Evolutionary conservation across 2,888 invertebrate genomes (phyloP), one percentile per base, ranked within the genome.

Genomic region (Cheilosia pagana): DNA sequence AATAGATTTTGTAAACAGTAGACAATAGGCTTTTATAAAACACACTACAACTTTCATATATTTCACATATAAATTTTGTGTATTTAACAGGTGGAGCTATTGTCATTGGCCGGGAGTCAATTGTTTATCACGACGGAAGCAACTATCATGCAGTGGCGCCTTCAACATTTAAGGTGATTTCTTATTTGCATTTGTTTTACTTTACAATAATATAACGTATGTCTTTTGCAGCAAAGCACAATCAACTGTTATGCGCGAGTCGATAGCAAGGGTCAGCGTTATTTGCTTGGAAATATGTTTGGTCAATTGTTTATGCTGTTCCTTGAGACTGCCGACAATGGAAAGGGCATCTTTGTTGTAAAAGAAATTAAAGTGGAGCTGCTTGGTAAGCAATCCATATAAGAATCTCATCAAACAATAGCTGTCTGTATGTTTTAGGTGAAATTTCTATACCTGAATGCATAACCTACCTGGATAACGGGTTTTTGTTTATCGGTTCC

Each of bases 401-500:
- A 3, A 12, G 35, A 3, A 12, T 35, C 0, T n/a, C 65, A 10
- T 31, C 23, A 19, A 50, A 48, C 25, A 6, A 10, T 12, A 23
- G 21, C 0, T 12, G 5, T 16, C 2, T 41, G 12, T 16, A 43
- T n/a, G 10, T 83, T 81, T 0, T 89, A 95, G 95, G 96, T 21
- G 97, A 97, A 92, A 96, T 97, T 68, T 96, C 96, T 5, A 98
- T 98, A 81, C 98, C 99, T 0, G 99, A 99, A 91, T 98, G 98
- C 90, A 96, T 99, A 90, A 98, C 98, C 0, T 99, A 99, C 92
- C 93, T 99, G 86, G 99, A 99, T 92, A 99, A 99, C 92, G 98
- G 99, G 10, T 99, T 99, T 8, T 95, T 99, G 28, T 99, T 97
- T 90, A 95, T 99, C 88, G 99, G 99, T 0, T 99, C 99, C 0